Percentiles rank a stretch among this genome's conserved stretches.
Conservation (phyloP, 2,113 vertebrate genomes). For the Phrynosoma blainvillii region DNA sequence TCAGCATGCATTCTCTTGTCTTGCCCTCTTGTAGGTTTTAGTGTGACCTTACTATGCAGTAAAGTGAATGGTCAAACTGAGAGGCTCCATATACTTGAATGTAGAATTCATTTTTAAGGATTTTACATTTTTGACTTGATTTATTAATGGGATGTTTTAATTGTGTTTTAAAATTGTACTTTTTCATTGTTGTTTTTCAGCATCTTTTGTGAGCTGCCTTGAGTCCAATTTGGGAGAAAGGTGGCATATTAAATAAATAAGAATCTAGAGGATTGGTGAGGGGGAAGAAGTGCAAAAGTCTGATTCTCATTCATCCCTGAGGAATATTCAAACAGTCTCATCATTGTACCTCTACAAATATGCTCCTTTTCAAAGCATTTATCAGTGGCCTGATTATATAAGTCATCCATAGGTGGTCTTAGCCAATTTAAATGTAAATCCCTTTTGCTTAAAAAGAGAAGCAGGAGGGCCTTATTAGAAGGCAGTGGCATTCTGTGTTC, state of each 20-base stretch:
- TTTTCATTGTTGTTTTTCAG: too few species aligned
- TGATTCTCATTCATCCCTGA: not conserved
- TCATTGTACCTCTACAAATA: not conserved
- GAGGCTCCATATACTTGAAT: not conserved
- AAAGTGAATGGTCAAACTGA: not conserved
- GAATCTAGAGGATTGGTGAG: not conserved
- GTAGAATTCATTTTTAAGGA: not conserved
- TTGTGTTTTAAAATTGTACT: too few species aligned
- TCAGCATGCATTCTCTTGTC: not conserved
- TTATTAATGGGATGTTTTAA: too few species aligned
- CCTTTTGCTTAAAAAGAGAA: not conserved
- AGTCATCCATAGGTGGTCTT: not conserved
- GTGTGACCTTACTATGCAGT: not conserved
- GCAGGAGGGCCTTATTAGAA: not conserved
- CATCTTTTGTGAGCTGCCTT: too few species aligned
- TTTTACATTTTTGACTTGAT: too few species aligned
- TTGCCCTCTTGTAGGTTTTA: not conserved
- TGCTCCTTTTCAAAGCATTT: too few species aligned
- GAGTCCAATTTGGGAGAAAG: too few species aligned
- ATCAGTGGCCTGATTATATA: not conserved
- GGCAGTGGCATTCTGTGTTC: not conserved
- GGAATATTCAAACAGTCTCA: not conserved
- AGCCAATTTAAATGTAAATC: not conserved
- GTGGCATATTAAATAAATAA: too few species aligned
- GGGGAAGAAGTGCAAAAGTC: not conserved